Conservation (phyloP, 2,797 vertebrate species). For the Chaetophractus vellerosus region DNA sequence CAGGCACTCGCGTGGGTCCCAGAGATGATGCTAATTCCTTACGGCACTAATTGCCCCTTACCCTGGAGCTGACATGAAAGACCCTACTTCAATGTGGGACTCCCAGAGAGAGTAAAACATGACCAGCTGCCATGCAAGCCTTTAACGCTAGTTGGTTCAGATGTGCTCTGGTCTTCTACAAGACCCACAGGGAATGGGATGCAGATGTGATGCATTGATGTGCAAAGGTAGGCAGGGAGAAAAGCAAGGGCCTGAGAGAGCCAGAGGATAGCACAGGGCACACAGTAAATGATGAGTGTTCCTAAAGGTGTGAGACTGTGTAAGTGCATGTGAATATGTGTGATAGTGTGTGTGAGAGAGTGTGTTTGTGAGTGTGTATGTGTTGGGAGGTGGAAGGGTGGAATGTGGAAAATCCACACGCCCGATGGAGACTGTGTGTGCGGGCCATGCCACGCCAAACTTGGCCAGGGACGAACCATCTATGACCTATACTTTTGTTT, state of each 20-base stretch:
- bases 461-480: fast-evolving
- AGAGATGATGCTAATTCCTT: fast-evolving
- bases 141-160: background rate
- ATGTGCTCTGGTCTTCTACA: background rate
- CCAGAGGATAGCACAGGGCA: no score
- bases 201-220: background rate
- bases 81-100: fast-evolving
- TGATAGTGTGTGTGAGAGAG: no score
- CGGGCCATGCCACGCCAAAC: background rate
- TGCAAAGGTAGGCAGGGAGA: background rate
- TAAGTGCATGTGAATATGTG: background rate
- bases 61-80: no score
- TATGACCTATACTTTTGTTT: fast-evolving
- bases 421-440: background rate
- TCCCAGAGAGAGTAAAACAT: background rate
- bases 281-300: no score
- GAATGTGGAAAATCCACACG: background rate
- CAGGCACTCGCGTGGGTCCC: fast-evolving
- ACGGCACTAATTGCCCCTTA: fast-evolving
- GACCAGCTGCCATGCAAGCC: fast-evolving
- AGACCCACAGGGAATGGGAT: no score
- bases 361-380: background rate
- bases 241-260: no score
- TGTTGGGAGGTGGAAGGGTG: no score
- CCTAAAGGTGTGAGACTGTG: no score